phyloP scores from a whole-genome alignment of 2,888 invertebrate species.

The Ectropis crepuscularia region DNA sequence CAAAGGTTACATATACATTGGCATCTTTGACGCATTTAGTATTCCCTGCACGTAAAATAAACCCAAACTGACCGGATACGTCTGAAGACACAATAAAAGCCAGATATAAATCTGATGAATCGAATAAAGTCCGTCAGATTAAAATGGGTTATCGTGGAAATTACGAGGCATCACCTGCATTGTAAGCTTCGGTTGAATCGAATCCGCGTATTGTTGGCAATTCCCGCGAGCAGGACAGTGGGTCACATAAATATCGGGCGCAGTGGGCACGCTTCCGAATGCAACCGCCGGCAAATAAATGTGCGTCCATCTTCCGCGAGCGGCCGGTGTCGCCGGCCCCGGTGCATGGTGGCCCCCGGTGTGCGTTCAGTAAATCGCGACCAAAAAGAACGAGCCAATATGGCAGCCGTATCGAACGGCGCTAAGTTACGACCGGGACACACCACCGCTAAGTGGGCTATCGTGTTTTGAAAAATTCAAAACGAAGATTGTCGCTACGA shows the following conservation, averaged over 20 bases:
- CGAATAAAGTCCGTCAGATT: conserved; percentile 58
- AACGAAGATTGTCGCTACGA: conserved; percentile 63
- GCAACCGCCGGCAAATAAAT: conserved; percentile 73
- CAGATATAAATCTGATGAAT: conserved; percentile 61
- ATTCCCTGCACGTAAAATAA: conserved; percentile 34
- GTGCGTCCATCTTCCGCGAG: conserved; percentile 69
- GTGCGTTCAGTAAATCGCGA: conserved; percentile 74
- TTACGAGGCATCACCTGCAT: conserved; percentile 69
- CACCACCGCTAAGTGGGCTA: conserved; percentile 79
- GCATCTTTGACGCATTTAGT: conserved; percentile 29
- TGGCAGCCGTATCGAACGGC: conserved; percentile 75
- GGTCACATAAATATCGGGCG: conserved; percentile 76
- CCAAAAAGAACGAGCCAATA: conserved; percentile 78
- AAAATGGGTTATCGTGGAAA: conserved; percentile 69
- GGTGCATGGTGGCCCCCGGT: conserved; percentile 51
- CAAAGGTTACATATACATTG: conserved; percentile 38
- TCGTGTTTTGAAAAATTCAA: conserved; percentile 78
- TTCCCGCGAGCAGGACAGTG: conserved; percentile 60
- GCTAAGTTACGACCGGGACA: conserved; percentile 79
- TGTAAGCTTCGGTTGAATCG: conserved; percentile 73
- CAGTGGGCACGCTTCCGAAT: conserved; percentile 75
- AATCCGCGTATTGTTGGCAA: conserved; percentile 77
- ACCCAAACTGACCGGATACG: conserved; percentile 34
- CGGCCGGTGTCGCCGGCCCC: conserved; percentile 60
- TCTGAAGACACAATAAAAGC: conserved; percentile 45